These are phyloP conservation scores for Clostera curtula DNA, from an alignment of 2,888 invertebrate genomes.

Conservation along the genomic window DNA sequence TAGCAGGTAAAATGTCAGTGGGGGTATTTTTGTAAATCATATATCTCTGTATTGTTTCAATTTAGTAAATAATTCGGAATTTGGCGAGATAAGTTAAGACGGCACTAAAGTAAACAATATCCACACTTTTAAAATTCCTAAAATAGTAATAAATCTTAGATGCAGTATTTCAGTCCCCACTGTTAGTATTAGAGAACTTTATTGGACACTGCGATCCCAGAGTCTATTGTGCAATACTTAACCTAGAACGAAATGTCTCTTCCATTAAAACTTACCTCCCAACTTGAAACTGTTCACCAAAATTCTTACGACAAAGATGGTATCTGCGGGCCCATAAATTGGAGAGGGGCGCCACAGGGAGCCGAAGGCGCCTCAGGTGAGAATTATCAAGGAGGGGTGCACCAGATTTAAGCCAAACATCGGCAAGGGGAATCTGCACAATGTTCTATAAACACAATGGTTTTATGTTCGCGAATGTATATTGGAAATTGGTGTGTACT, in stretches of 20 bases:
- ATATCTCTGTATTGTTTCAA: too few relatives aligned
- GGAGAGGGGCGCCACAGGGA: slow-evolving; percentile 33
- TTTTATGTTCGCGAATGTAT: slow-evolving; percentile 21
- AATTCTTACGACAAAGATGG: slow-evolving; percentile 61
- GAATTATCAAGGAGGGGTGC: slow-evolving; percentile 63
- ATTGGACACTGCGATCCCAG: too few relatives aligned
- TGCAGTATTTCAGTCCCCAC: too few relatives aligned
- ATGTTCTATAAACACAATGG: slow-evolving; percentile 21
- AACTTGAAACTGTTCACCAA: slow-evolving; percentile 35
- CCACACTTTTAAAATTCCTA: too few relatives aligned
- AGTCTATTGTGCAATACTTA: not conserved
- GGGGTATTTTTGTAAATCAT: too few relatives aligned
- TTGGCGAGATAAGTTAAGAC: too few relatives aligned
- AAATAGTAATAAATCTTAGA: too few relatives aligned
- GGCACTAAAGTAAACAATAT: too few relatives aligned
- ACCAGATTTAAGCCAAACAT: slow-evolving; percentile 66
- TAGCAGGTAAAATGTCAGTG: too few relatives aligned
- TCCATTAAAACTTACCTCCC: slow-evolving; percentile 30
- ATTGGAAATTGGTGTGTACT: slow-evolving; percentile 24
- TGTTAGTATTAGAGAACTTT: too few relatives aligned
- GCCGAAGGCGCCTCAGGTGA: slow-evolving; percentile 62
- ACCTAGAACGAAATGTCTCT: slow-evolving; percentile 2
- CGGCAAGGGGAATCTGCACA: slow-evolving; percentile 26
- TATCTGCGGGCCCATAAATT: slow-evolving; percentile 64
- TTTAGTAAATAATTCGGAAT: too few relatives aligned